Conservation (phyloP, 1,140 invertebrate species). For the Drosophila mauritiana region DNA sequence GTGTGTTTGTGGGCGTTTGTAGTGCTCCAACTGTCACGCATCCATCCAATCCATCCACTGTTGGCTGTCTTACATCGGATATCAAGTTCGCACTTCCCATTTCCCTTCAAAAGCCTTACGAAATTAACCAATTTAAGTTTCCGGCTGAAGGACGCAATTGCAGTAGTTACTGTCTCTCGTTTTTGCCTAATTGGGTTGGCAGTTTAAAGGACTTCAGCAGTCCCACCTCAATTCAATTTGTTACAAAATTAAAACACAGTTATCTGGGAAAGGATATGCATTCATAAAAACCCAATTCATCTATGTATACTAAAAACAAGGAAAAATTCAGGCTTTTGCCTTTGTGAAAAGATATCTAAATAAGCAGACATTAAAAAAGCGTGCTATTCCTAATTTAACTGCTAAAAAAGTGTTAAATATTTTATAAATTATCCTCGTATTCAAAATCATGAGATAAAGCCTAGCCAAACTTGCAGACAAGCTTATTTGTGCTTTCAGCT, state of each 20-base stretch:
- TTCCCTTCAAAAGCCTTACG: not conserved
- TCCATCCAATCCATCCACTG: slow-evolving; percentile 70
- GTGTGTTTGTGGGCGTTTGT: slow-evolving; percentile 39
- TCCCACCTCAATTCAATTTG: no score
- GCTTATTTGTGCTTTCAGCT: slow-evolving; percentile 29
- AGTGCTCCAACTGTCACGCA: slow-evolving; percentile 67
- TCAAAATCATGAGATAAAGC: not conserved
- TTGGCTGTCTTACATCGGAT: slow-evolving; percentile 34
- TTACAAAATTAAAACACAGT: no score
- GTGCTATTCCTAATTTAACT: no score
- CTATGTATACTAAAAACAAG: no score
- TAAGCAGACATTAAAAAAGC: no score
- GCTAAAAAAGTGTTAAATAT: no score
- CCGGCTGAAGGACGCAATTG: not conserved
- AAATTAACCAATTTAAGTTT: slow-evolving; percentile 52
- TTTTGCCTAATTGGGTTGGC: not conserved
- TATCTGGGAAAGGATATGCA: no score
- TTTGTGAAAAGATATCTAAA: no score
- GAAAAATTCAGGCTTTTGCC: no score
- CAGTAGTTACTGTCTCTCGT: not conserved
- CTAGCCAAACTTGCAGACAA: not conserved
- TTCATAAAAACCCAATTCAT: no score
- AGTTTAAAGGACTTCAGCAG: not conserved
- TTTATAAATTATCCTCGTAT: not conserved
- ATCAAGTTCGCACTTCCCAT: slow-evolving; percentile 18